phyloP scores from a whole-genome alignment of 2,113 vertebrate species.

The Sapajus apella region DNA sequence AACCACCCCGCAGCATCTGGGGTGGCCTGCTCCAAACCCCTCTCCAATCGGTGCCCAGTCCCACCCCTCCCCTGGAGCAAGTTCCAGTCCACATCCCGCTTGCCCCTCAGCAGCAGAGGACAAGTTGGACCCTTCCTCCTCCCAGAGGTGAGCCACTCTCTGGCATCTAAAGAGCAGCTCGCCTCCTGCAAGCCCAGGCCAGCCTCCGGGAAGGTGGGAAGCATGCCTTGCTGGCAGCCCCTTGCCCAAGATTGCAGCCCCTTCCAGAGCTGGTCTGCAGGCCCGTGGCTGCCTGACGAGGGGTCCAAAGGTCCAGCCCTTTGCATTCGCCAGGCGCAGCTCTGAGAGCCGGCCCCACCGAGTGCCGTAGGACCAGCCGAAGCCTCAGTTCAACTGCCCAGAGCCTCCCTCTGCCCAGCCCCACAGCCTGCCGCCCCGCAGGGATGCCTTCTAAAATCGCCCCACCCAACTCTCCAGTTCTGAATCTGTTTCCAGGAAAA shows the following conservation, averaged over 20 bases:
- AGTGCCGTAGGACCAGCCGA: neutral
- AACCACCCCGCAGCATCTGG: neutral
- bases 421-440: neutral
- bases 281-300: neutral
- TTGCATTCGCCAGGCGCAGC: neutral
- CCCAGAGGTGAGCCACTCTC: too few relatives aligned
- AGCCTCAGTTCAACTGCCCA: accelerated
- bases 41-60: too few relatives aligned
- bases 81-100: neutral
- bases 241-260: neutral
- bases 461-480: neutral
- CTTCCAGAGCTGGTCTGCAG: neutral
- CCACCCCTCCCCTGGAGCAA: neutral
- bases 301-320: neutral
- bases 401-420: neutral
- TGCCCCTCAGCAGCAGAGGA: neutral
- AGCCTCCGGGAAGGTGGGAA: neutral
- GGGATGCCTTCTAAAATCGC: neutral
- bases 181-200: too few relatives aligned
- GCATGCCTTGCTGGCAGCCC: neutral
- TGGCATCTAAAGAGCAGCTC: neutral
- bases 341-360: neutral
- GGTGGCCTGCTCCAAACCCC: neutral
- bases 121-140: neutral
- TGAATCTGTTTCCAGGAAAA: neutral